phyloP scores from a whole-genome alignment of 1,140 invertebrate species.

The Drosophila guanche region DNA sequence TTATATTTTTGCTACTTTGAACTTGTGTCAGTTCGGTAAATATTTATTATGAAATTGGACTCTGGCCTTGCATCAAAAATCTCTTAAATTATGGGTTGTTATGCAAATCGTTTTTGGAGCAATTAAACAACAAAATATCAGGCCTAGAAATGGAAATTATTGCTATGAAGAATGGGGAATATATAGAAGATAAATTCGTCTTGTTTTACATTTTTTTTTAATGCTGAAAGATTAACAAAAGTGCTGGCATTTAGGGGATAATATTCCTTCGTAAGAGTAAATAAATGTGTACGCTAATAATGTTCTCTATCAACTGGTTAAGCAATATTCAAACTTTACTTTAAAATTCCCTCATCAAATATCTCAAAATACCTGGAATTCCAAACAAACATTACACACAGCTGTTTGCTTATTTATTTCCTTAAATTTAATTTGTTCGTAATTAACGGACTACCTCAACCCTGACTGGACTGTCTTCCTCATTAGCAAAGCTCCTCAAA shows the following conservation, averaged over 20 bases:
- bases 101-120: slow-evolving; percentile 15
- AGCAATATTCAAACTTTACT: too few species aligned
- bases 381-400: too few species aligned
- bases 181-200: too few species aligned
- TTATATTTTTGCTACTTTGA: slow-evolving; percentile 12
- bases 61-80: slow-evolving; percentile 30
- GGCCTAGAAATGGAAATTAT: neutral
- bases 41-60: slow-evolving; percentile 22
- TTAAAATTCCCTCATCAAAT: neutral
- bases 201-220: too few species aligned
- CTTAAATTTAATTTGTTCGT: neutral
- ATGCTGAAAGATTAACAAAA: too few species aligned
- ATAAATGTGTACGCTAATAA: too few species aligned
- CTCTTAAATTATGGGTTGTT: slow-evolving; percentile 13
- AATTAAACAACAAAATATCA: neutral
- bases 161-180: too few species aligned
- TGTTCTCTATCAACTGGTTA: too few species aligned
- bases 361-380: too few species aligned
- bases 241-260: too few species aligned
- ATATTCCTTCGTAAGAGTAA: too few species aligned
- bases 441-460: slow-evolving; percentile 26
- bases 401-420: neutral
- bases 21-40: slow-evolving; percentile 30
- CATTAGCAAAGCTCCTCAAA: slow-evolving; percentile 23
- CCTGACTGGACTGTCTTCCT: slow-evolving; percentile 29